These are phyloP conservation scores for Fratercula arctica DNA, from an alignment of 2,797 vertebrate species.

Conservation along the genomic window DNA sequence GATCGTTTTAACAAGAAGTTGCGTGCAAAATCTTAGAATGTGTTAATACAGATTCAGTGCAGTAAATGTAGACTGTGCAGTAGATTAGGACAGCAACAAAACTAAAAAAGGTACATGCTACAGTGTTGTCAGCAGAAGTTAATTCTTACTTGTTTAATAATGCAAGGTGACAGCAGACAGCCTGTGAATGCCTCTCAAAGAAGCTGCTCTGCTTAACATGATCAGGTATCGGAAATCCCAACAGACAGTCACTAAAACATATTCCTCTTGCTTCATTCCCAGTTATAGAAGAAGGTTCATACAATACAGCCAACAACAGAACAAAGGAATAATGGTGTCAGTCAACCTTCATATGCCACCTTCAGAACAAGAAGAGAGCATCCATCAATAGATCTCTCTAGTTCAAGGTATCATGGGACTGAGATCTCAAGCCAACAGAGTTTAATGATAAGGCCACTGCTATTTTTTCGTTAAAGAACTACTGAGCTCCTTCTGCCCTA, in stretches of 20 bases:
- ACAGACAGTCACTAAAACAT: background rate
- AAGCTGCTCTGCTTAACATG: background rate
- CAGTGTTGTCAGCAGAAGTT: background rate
- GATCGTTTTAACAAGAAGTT: background rate
- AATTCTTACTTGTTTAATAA: conserved; percentile 39
- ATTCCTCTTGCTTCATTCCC: background rate
- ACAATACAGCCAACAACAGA: background rate
- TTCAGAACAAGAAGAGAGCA: background rate
- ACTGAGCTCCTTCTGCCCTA: background rate
- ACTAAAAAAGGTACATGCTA: background rate
- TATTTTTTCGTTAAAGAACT: background rate
- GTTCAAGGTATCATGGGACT: background rate
- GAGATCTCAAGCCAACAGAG: background rate
- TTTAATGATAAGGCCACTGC: background rate
- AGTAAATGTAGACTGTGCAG: background rate
- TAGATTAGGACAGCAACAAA: background rate
- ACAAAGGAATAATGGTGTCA: background rate
- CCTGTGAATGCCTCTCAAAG: background rate
- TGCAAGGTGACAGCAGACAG: conserved; percentile 21
- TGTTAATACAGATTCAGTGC: background rate
- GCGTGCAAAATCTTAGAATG: background rate
- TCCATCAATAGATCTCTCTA: background rate
- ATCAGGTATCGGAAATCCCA: conserved; percentile 10
- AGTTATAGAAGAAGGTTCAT: background rate
- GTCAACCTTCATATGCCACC: background rate